These are phyloP conservation scores for Sebastes taczanowskii DNA, from an alignment of 2,797 vertebrate species.

Conservation along the genomic window DNA sequence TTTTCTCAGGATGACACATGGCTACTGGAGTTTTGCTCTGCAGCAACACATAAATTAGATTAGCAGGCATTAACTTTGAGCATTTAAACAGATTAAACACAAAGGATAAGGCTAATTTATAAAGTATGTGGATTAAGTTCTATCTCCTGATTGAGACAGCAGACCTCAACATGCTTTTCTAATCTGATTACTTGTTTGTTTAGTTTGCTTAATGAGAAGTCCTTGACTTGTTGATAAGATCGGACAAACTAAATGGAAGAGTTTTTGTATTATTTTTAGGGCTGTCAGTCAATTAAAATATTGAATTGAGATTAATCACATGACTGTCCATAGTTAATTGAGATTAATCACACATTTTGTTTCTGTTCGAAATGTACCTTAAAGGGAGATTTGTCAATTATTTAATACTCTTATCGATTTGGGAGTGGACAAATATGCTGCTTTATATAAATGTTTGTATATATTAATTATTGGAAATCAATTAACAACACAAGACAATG, in stretches of 20 bases:
- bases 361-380: too few relatives aligned
- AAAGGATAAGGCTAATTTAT: conserved; percentile 61
- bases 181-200: conserved; percentile 73
- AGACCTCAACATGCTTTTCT: conserved; percentile 47
- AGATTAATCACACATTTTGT: too few relatives aligned
- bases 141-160: conserved; percentile 63
- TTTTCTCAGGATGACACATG: conserved; percentile 17
- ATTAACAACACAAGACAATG: too few relatives aligned
- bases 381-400: too few relatives aligned
- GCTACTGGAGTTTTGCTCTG: neutral
- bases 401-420: too few relatives aligned
- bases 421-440: too few relatives aligned
- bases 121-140: conserved; percentile 61
- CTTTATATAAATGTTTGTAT: too few relatives aligned
- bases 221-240: conserved; percentile 23
- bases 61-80: conserved; percentile 50
- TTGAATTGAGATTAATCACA: too few relatives aligned
- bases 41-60: conserved; percentile 51
- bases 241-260: neutral
- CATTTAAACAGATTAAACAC: conserved; percentile 68
- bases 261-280: neutral
- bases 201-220: conserved; percentile 34
- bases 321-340: too few relatives aligned
- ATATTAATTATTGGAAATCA: too few relatives aligned
- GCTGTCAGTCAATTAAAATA: too few relatives aligned